Evolutionary conservation across 2,888 invertebrate species (phyloP).

Genomic region (Dolichomitus sp.): DNA sequence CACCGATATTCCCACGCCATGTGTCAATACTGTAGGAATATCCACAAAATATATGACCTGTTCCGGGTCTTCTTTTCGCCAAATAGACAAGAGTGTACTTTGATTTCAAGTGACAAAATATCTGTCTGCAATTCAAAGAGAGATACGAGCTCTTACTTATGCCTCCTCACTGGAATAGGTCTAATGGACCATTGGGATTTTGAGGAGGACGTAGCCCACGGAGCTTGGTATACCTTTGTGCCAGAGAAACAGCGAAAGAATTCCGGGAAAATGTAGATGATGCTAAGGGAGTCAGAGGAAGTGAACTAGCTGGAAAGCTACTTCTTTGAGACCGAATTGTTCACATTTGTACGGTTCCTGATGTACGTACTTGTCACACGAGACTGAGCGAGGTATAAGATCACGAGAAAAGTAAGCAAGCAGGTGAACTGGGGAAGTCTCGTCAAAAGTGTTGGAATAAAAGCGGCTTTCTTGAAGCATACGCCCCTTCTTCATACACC

Average conservation of each 20-base stretch:
- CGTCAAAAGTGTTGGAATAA: conserved; percentile 73
- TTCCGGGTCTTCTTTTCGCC: background rate
- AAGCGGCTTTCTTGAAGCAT: conserved; percentile 49
- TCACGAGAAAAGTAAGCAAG: conserved; percentile 39
- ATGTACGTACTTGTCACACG: conserved; percentile 25
- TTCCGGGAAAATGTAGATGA: conserved; percentile 14
- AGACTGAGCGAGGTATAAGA: conserved; percentile 25
- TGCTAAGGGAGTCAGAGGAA: conserved; percentile 13
- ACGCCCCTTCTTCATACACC: conserved; percentile 34
- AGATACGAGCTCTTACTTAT: conserved; percentile 23
- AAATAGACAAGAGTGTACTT: background rate
- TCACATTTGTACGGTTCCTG: conserved; percentile 35
- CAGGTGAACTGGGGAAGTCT: conserved; percentile 14
- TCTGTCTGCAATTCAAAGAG: background rate
- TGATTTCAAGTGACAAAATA: background rate
- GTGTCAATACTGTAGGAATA: background rate
- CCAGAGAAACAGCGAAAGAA: conserved; percentile 24
- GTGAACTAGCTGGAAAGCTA: conserved; percentile 26
- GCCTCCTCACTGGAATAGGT: background rate
- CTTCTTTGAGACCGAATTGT: conserved; percentile 44
- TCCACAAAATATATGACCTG: background rate
- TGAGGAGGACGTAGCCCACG: background rate
- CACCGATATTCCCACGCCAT: no score
- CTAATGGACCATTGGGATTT: conserved; percentile 40
- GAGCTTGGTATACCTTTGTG: conserved; percentile 3